Evolutionary conservation across 1,140 invertebrate species (phyloP).

Genomic region (Zaprionus tsacasi): DNA sequence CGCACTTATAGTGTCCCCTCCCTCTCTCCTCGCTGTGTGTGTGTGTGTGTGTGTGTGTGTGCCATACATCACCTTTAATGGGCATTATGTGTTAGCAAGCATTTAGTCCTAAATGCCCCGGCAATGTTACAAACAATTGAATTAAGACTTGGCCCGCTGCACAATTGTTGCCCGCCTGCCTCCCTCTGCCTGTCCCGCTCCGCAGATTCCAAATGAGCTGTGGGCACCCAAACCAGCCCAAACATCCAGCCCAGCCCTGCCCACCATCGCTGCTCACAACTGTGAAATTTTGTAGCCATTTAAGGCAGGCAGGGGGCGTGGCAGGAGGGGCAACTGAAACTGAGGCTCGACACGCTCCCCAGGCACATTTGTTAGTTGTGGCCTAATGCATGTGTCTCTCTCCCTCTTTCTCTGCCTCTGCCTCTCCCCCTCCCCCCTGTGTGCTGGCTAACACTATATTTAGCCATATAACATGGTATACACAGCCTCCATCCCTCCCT

Average conservation of each 20-base stretch:
- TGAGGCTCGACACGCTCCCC: conserved; percentile 14
- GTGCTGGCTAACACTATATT: conserved; percentile 62
- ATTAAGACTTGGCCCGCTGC: conserved; percentile 61
- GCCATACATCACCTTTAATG: conserved; percentile 76
- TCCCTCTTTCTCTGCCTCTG: background rate
- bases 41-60: conserved; percentile 7
- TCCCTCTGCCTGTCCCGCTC: background rate
- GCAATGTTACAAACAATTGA: conserved; percentile 77
- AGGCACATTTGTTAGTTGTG: conserved; percentile 66
- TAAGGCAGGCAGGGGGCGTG: conserved; percentile 24
- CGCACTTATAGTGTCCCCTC: background rate
- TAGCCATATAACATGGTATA: conserved; percentile 39
- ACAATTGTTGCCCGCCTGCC: conserved; percentile 20
- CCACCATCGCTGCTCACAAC: conserved; percentile 17
- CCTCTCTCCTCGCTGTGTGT: background rate
- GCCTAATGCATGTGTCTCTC: conserved; percentile 5
- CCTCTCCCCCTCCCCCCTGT: background rate
- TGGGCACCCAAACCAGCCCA: no score
- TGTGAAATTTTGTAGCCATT: conserved; percentile 57
- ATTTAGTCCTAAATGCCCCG: conserved; percentile 71
- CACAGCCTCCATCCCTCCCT: background rate
- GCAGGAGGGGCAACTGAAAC: background rate
- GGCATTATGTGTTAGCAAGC: conserved; percentile 75
- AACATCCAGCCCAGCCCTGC: no score
- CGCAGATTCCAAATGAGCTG: conserved; percentile 9